Conservation (phyloP, 2,797 vertebrate species). For the Acrossocheilus fasciatus region DNA sequence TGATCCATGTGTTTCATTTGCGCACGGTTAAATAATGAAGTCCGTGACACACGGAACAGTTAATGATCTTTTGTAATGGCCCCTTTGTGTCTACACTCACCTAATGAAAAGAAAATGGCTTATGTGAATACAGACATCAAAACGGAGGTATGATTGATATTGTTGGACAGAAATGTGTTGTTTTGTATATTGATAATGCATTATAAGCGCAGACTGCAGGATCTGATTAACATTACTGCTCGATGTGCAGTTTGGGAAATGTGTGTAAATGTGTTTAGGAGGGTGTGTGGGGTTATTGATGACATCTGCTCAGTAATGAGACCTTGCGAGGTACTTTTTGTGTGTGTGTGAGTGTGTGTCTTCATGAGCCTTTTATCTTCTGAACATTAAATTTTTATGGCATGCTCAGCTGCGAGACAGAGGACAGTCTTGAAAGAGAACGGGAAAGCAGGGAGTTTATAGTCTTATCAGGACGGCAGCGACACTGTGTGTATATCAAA, state of each 20-base stretch:
- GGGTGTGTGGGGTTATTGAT: slow-evolving; percentile 8
- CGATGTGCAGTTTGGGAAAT: slow-evolving; percentile 3
- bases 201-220: not conserved
- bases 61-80: slow-evolving; percentile 51
- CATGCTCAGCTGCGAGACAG: slow-evolving; percentile 41
- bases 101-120: slow-evolving; percentile 44
- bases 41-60: slow-evolving; percentile 30
- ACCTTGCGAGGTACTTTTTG: slow-evolving; percentile 11
- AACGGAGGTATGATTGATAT: slow-evolving; percentile 1
- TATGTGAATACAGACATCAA: slow-evolving; percentile 34
- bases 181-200: slow-evolving; percentile 19
- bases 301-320: slow-evolving; percentile 34
- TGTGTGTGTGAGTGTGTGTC: slow-evolving; percentile 8
- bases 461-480: slow-evolving; percentile 60
- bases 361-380: slow-evolving; percentile 51
- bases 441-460: slow-evolving; percentile 50
- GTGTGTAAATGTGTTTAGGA: slow-evolving; percentile 14
- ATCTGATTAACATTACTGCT: slow-evolving; percentile 5
- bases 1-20: slow-evolving; percentile 41
- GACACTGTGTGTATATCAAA: slow-evolving; percentile 64
- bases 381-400: slow-evolving; percentile 51
- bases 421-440: slow-evolving; percentile 48
- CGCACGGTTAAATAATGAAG: slow-evolving; percentile 44
- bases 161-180: slow-evolving; percentile 13
- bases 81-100: slow-evolving; percentile 27